Base-by-base conservation (phyloP, 2,888 invertebrate genomes). In the Serripes groenlandicus region DNA sequence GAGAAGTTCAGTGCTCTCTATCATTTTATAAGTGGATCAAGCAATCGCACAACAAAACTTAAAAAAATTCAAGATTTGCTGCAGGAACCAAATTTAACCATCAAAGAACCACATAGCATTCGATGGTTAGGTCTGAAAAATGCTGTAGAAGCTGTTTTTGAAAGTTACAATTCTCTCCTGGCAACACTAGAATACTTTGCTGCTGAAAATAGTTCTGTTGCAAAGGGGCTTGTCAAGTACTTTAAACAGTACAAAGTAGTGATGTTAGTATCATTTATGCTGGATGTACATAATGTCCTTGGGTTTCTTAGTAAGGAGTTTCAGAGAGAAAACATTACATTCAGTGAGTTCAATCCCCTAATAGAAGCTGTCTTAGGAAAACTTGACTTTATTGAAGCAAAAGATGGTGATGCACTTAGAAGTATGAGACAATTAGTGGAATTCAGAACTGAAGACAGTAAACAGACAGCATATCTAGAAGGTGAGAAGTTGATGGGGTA, bases 101-200 rank as follows among this genome's bases (percentile, higher is more conserved):
- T 87, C 0, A 87, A 85, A 62, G 77, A 85, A 68, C 82, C 83
- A 2, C 72, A 83, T 42, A 64, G 64, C 3, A 80, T 87, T 26
- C 54, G 79, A 15, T 85, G 87, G 81, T 26, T 87, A 0, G 81
- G 85, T 15, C 66, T 86, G n/a, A 60, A 49, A 42, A 68, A 75
- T 83, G 83, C 85, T 62, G 83, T 82, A 18, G 60, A 70, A 15
- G 80, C 83, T 34, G 81, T 83, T 26, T 83, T 28, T 79, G 60
- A 70, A n/a, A 52, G 69, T 18, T 85, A 81, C 52, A n/a, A 37
- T 0, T 74, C 73, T 15, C 72, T 87, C 3, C 35, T 83, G 15
- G 69, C 73, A 37, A 83, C 78, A 3, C 34, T 85, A 1, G 78
- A 73, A n/a, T 52, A 56, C 3, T 74, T 78, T 74, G 66, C 87